phyloP scores from a whole-genome alignment of 2,113 vertebrate genomes.

The Tragulus kanchil region DNA sequence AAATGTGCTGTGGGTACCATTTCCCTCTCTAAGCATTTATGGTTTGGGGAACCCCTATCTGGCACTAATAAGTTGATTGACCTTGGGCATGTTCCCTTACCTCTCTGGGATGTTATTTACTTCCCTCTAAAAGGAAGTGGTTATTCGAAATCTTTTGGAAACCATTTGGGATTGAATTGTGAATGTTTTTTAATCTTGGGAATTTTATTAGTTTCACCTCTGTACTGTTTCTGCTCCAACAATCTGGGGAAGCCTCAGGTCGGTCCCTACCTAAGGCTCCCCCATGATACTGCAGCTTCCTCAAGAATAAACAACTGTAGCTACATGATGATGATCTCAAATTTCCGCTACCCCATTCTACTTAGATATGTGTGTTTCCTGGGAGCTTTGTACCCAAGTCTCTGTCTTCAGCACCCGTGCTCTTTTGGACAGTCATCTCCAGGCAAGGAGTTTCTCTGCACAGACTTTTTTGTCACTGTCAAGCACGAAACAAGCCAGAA shows the following conservation, averaged over 20 bases:
- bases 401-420: not conserved
- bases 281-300: not conserved
- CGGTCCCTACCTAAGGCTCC: not conserved
- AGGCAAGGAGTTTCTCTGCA: not conserved
- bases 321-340: not conserved
- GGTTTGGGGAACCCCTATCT: constrained; percentile 51
- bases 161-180: not conserved
- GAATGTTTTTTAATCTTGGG: not conserved
- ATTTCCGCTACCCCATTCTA: not conserved
- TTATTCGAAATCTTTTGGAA: not conserved
- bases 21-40: constrained; percentile 65
- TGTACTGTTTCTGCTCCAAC: not conserved
- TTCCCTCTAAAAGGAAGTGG: not conserved
- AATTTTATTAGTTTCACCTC: not conserved
- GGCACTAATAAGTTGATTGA: constrained; percentile 51
- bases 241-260: not conserved
- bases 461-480: constrained; percentile 38
- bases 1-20: constrained; percentile 15
- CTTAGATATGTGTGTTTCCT: not conserved
- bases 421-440: not conserved
- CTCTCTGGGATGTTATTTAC: not conserved
- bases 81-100: constrained; percentile 3
- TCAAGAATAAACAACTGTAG: not conserved
- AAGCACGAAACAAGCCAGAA: not conserved
- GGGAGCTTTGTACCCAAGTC: not conserved